phyloP scores from a whole-genome alignment of 1,140 invertebrate genomes.

The Phortica variegata region DNA sequence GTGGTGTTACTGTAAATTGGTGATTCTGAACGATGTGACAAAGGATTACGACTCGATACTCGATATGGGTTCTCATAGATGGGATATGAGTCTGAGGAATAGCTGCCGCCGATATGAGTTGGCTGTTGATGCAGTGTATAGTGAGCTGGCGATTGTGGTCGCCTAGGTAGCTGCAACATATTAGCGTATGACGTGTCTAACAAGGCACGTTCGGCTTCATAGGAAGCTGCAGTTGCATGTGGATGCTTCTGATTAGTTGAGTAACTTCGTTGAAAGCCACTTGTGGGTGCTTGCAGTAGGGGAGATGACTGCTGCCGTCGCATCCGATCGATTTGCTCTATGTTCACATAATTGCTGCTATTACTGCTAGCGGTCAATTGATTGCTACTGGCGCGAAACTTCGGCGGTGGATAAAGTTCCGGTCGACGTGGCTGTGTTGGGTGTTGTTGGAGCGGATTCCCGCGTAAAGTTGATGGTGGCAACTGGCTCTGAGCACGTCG shows the following conservation, averaged over 20 bases:
- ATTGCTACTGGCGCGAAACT: conserved; percentile 37
- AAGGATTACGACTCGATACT: conserved; percentile 44
- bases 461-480: conserved; percentile 23
- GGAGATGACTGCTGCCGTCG: conserved; percentile 49
- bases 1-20: conserved; percentile 55
- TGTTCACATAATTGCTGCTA: conserved; percentile 61
- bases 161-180: conserved; percentile 33
- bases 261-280: conserved; percentile 45
- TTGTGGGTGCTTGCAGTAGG: conserved; percentile 20
- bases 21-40: conserved; percentile 51
- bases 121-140: conserved; percentile 31
- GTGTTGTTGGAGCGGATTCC: background rate
- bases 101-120: conserved; percentile 34
- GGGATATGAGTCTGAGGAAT: conserved; percentile 47
- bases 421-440: conserved; percentile 17
- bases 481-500: conserved; percentile 46
- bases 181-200: conserved; percentile 40
- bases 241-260: conserved; percentile 50
- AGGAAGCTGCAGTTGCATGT: conserved; percentile 24
- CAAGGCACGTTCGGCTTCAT: conserved; percentile 32
- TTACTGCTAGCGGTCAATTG: conserved; percentile 33
- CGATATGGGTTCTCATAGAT: conserved; percentile 55
- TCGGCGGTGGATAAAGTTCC: conserved; percentile 16
- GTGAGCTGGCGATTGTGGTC: conserved; percentile 35
- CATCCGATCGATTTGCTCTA: conserved; percentile 61